Conservation (phyloP, 1,140 invertebrate species). For the Formica exsecta region DNA sequence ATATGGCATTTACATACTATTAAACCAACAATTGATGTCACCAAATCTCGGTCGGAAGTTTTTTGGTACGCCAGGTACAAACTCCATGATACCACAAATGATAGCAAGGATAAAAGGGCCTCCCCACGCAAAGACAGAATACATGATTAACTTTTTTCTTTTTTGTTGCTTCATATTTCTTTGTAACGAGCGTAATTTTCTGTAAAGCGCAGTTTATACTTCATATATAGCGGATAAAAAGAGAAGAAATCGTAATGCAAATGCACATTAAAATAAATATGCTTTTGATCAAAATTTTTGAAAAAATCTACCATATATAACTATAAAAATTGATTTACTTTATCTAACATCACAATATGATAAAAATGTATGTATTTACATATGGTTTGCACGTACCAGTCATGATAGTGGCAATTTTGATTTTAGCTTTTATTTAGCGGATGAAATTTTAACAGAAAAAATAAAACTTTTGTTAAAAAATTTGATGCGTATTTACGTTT, state of each 20-base stretch:
- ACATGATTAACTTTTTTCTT: constrained; percentile 88
- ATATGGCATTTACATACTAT: constrained; percentile 84
- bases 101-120: constrained; percentile 72
- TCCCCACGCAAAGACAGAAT: constrained; percentile 91
- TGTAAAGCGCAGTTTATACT: constrained; percentile 71
- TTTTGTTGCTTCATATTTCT: constrained; percentile 85
- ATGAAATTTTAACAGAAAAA: too few species aligned
- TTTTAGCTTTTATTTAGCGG: too few species aligned
- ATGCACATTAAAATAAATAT: background rate
- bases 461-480: too few species aligned
- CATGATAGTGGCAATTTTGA: too few species aligned
- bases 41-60: constrained; percentile 87
- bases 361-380: too few species aligned
- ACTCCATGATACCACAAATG: constrained; percentile 88
- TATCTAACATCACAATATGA: too few species aligned
- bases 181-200: constrained; percentile 84
- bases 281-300: too few species aligned
- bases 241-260: constrained; percentile 2
- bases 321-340: too few species aligned
- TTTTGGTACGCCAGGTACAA: constrained; percentile 76
- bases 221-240: background rate
- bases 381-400: too few species aligned
- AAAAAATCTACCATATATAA: too few species aligned
- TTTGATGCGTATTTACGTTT: too few species aligned
- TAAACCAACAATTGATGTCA: constrained; percentile 88